Evolutionary conservation across 2,888 invertebrate genomes (phyloP).

Genomic region (Diploptera punctata): DNA sequence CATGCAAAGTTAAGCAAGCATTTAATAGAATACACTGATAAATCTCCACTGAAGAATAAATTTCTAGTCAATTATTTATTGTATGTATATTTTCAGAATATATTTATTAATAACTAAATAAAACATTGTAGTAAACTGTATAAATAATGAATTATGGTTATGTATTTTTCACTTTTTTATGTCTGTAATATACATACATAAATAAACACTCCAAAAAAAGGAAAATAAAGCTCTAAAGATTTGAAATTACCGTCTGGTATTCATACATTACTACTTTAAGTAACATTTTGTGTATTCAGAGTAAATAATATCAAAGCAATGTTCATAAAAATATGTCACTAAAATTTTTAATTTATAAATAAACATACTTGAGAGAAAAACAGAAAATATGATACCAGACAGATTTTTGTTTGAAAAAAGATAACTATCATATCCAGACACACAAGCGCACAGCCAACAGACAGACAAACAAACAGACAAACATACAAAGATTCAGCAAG

Average conservation of each 20-base stretch:
- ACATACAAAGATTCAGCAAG: background rate
- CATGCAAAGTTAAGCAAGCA: constrained; percentile 32
- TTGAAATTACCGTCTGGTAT: constrained; percentile 7
- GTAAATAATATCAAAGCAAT: background rate
- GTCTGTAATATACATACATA: constrained; percentile 17
- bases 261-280: background rate
- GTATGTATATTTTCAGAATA: constrained; percentile 25
- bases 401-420: background rate
- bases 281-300: background rate
- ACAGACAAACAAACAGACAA: background rate
- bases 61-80: background rate
- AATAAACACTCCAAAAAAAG: constrained; percentile 1
- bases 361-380: background rate
- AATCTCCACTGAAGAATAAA: constrained; percentile 1
- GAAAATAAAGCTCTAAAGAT: background rate
- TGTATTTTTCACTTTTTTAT: background rate
- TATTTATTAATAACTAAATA: no score
- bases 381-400: constrained; percentile 9
- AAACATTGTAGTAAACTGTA: no score
- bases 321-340: background rate
- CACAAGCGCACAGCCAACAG: constrained; percentile 18
- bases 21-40: constrained; percentile 11
- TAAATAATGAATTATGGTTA: no score
- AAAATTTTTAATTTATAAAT: background rate
- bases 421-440: constrained; percentile 1